These are phyloP conservation scores for Apamea sordens DNA, from an alignment of 2,888 invertebrate genomes.

Conservation along the genomic window DNA sequence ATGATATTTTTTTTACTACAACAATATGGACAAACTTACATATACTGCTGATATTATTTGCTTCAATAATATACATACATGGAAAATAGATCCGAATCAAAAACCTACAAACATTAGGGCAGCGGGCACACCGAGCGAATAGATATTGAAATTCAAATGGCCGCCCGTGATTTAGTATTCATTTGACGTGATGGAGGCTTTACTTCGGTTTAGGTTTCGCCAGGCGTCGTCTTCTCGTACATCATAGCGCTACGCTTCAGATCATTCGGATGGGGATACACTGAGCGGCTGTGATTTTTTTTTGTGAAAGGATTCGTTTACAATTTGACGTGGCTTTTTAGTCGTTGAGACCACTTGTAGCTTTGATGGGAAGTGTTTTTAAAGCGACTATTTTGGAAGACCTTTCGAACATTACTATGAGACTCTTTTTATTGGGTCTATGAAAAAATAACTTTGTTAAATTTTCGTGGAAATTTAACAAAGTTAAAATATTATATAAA, in stretches of 20 bases:
- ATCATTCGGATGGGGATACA: constrained; percentile 70
- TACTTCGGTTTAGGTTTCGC: constrained; percentile 89
- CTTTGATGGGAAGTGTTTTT: neutral
- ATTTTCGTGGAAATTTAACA: neutral
- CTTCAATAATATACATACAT: constrained; percentile 12
- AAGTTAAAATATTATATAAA: neutral
- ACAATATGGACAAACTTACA: neutral
- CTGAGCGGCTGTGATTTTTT: constrained; percentile 47
- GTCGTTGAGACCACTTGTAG: neutral
- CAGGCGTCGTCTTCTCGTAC: constrained; percentile 90
- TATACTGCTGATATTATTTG: neutral
- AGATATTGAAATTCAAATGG: constrained; percentile 90
- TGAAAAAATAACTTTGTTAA: neutral
- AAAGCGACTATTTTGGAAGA: neutral
- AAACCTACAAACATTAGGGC: constrained; percentile 72
- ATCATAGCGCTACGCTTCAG: constrained; percentile 88
- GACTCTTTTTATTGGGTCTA: neutral
- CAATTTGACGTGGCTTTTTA: neutral
- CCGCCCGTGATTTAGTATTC: constrained; percentile 89
- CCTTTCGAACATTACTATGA: neutral
- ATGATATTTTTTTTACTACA: neutral
- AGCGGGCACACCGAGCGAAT: constrained; percentile 72
- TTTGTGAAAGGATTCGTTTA: neutral
- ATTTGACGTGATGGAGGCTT: constrained; percentile 90
- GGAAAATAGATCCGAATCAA: constrained; percentile 52